Evolutionary conservation across 1,140 invertebrate genomes (phyloP).

Genomic region (Drusus annulatus): DNA sequence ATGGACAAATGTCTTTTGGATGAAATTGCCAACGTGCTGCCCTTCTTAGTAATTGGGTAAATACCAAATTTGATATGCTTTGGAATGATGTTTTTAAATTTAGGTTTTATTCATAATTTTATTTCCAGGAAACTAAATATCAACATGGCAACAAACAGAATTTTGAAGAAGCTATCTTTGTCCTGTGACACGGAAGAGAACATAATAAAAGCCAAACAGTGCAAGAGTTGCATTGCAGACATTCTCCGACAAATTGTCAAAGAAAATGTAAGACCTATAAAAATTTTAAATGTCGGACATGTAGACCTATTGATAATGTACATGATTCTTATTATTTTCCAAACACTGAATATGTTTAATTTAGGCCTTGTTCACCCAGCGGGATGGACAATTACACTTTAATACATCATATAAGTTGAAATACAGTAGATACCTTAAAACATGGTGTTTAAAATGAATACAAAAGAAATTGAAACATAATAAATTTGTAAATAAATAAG

Average conservation of each 20-base stretch:
- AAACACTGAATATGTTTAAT: too few relatives aligned
- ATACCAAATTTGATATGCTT: not conserved
- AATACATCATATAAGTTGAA: too few relatives aligned
- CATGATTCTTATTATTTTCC: too few relatives aligned
- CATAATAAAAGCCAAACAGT: constrained; percentile 12
- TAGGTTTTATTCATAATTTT: not conserved
- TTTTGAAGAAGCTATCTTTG: constrained; percentile 40
- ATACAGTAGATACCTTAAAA: too few relatives aligned
- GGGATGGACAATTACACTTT: too few relatives aligned
- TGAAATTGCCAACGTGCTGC: constrained; percentile 46
- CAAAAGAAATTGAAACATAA: too few relatives aligned
- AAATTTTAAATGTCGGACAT: too few relatives aligned
- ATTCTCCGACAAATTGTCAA: constrained; percentile 49
- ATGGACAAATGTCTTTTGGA: constrained; percentile 32
- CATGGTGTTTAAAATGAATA: too few relatives aligned
- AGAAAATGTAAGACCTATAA: constrained; percentile 45
- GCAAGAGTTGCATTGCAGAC: constrained; percentile 39
- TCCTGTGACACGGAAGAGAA: constrained; percentile 21
- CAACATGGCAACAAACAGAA: constrained; percentile 41
- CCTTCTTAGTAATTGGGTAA: constrained; percentile 50
- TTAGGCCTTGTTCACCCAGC: too few relatives aligned
- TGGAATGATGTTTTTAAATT: too few relatives aligned
- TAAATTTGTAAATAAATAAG: too few relatives aligned
- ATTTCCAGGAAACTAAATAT: constrained; percentile 51
- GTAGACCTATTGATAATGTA: too few relatives aligned